These are phyloP conservation scores for Azorinus chamasolen DNA, from an alignment of 2,888 invertebrate genomes.

Conservation along the genomic window DNA sequence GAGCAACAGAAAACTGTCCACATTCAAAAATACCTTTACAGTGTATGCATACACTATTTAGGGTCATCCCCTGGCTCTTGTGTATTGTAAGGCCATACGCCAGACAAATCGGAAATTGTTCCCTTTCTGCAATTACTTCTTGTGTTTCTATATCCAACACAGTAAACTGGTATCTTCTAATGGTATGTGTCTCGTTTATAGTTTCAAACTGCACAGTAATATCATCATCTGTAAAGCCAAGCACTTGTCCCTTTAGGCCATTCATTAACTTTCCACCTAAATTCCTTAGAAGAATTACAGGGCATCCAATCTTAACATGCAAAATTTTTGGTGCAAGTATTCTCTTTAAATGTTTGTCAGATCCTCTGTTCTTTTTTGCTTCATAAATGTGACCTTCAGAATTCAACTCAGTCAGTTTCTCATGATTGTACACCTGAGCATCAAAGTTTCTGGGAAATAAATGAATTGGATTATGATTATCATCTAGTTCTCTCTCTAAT, in stretches of 20 bases:
- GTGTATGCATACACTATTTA: constrained; percentile 28
- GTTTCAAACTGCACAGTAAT: constrained; percentile 1
- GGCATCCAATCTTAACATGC: constrained; percentile 41
- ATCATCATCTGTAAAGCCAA: constrained; percentile 7
- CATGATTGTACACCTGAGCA: constrained; percentile 29
- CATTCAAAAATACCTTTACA: constrained; percentile 33
- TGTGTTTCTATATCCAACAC: constrained; percentile 20
- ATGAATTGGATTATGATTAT: constrained; percentile 8
- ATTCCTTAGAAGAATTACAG: constrained; percentile 48
- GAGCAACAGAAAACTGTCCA: constrained; percentile 40
- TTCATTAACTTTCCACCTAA: constrained; percentile 48
- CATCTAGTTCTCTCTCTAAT: constrained; percentile 24
- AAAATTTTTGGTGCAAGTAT: constrained; percentile 36
- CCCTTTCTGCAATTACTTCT: constrained; percentile 30
- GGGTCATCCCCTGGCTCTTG: constrained; percentile 47
- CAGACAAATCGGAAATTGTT: constrained; percentile 35
- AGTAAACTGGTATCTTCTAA: constrained; percentile 19
- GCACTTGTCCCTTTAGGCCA: constrained; percentile 27
- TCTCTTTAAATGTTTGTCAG: constrained; percentile 31
- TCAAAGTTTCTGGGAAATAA: constrained; percentile 46
- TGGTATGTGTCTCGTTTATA: constrained; percentile 2
- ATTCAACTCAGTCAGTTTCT: not conserved
- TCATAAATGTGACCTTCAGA: constrained; percentile 13
- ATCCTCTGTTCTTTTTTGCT: constrained; percentile 26
- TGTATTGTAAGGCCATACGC: constrained; percentile 46